Evolutionary conservation across 2,888 invertebrate genomes (phyloP).

Genomic region (Pristionchus exspectatus): DNA sequence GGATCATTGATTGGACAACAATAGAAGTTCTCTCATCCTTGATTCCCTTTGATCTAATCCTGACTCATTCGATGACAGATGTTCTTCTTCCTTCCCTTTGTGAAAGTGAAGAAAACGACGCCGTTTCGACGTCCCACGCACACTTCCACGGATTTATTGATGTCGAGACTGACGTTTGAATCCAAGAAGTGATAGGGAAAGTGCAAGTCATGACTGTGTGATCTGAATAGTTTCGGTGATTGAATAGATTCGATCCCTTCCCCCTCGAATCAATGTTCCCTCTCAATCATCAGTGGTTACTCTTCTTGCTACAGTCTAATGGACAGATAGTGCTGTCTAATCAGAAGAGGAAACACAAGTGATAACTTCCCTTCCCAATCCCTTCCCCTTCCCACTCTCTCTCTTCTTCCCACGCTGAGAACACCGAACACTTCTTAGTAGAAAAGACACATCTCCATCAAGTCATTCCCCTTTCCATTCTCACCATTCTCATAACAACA

Average conservation of each 20-base stretch:
- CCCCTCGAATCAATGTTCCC: not conserved
- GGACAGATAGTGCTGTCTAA: conserved; percentile 26
- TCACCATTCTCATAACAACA: conserved; percentile 28
- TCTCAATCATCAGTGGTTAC: conserved; percentile 10
- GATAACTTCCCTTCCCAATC: conserved; percentile 2
- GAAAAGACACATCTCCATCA: conserved; percentile 7
- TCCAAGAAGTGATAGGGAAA: not conserved
- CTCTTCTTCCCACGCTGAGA: conserved; percentile 30
- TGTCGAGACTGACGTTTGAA: conserved; percentile 27
- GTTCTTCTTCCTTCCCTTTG: conserved; percentile 11
- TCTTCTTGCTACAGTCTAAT: conserved; percentile 46
- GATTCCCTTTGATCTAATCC: not conserved
- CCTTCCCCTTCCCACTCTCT: conserved; percentile 44
- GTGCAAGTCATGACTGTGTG: not conserved
- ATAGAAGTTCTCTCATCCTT: not conserved
- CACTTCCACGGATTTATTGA: not conserved
- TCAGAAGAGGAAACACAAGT: conserved; percentile 23
- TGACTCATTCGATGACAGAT: conserved; percentile 41
- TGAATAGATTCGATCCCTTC: not conserved
- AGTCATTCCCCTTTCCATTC: not conserved
- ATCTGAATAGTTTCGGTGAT: not conserved
- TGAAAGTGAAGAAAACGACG: conserved; percentile 20
- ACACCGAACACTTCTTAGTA: conserved; percentile 1
- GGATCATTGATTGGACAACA: not conserved
- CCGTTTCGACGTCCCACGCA: conserved; percentile 42